phyloP scores from a whole-genome alignment of 2,888 invertebrate genomes.

The Polia nebulosa region DNA sequence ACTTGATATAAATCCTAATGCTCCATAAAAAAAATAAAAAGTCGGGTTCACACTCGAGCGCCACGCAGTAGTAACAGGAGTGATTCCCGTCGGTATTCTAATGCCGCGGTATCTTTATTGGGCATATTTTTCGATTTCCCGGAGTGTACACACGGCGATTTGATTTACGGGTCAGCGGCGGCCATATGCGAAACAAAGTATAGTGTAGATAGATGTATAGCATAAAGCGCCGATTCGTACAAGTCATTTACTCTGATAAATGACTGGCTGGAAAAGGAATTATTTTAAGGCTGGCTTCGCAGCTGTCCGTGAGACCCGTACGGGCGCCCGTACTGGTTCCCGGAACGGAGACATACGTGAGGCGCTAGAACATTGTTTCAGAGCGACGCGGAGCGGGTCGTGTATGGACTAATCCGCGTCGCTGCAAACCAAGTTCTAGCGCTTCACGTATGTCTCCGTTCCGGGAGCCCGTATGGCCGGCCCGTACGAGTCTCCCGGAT shows the following conservation, averaged over 20 bases:
- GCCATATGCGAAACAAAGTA: slow-evolving; percentile 45
- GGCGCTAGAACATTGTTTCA: too few relatives aligned
- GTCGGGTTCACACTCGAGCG: slow-evolving; percentile 51
- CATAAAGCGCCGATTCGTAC: slow-evolving; percentile 36
- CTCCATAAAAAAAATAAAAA: slow-evolving; percentile 46
- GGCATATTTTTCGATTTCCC: slow-evolving; percentile 81
- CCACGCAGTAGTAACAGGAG: slow-evolving; percentile 53
- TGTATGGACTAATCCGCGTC: too few relatives aligned
- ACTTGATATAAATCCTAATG: slow-evolving; percentile 34
- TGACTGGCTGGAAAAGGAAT: slow-evolving; percentile 37
- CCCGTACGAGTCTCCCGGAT: too few relatives aligned
- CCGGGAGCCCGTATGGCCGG: too few relatives aligned
- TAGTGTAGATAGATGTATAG: slow-evolving; percentile 18
- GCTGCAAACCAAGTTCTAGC: too few relatives aligned
- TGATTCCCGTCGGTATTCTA: slow-evolving; percentile 64
- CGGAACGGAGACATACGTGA: too few relatives aligned
- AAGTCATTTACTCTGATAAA: slow-evolving; percentile 56
- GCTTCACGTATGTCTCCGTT: too few relatives aligned
- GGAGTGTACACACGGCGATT: slow-evolving; percentile 68
- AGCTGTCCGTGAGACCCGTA: too few relatives aligned
- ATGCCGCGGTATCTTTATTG: slow-evolving; percentile 76
- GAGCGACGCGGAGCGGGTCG: too few relatives aligned
- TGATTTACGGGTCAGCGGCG: slow-evolving; percentile 76
- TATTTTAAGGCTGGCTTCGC: too few relatives aligned
- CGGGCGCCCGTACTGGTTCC: too few relatives aligned